Percentiles rank a stretch among this genome's conserved stretches.
phyloP scores from a whole-genome alignment of 30 jellyfish, hydroid and myxozoan species.

The Nemopilema nomurai region DNA sequence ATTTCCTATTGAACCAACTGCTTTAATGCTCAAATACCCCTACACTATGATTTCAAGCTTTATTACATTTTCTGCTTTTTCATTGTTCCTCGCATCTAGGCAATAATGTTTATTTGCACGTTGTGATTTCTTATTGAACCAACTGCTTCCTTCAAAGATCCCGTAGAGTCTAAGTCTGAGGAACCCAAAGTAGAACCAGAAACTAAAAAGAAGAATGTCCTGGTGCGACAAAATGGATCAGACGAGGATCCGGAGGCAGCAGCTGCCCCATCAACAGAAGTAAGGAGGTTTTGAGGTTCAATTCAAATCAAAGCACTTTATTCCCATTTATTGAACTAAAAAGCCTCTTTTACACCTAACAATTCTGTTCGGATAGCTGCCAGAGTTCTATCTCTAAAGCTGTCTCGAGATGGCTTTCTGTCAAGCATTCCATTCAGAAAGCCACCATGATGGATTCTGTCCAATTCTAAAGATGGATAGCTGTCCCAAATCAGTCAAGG shows the following conservation, averaged over 20 bases:
- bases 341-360: not conserved
- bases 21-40: not conserved
- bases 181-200: not conserved
- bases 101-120: not conserved
- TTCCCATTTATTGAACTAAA: not conserved
- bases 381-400: too few species aligned
- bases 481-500: too few species aligned
- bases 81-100: not conserved
- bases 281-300: not conserved
- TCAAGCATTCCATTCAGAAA: too few species aligned
- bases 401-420: too few species aligned
- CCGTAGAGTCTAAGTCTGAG: too few species aligned
- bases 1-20: too few species aligned
- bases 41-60: not conserved
- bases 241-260: conserved; percentile 14
- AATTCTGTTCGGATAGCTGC: too few species aligned
- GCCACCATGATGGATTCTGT: too few species aligned
- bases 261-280: not conserved
- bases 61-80: not conserved
- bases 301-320: too few species aligned
- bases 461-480: too few species aligned
- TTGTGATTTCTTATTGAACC: not conserved
- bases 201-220: not conserved
- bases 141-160: not conserved
- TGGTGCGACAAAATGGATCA: conserved; percentile 32